Percentiles rank a stretch among this genome's conserved stretches.
Evolutionary conservation across 2,888 invertebrate genomes (phyloP).

Genomic region (Harmothoe impar): DNA sequence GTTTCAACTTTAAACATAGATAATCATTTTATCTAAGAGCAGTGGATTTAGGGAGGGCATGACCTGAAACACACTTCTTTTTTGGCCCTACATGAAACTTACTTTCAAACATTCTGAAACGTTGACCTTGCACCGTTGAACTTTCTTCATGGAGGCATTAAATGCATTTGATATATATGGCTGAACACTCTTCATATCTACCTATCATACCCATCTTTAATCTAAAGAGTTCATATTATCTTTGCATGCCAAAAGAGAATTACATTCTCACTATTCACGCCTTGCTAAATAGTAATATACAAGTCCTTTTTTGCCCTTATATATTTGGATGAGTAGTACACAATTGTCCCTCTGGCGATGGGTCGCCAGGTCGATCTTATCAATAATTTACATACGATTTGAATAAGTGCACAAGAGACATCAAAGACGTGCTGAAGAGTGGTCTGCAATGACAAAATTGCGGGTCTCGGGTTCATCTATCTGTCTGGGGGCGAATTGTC

Average conservation of each 20-base stretch:
- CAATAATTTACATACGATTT: not conserved
- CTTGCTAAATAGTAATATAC: not conserved
- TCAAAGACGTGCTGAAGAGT: not conserved
- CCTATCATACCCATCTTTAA: too few species aligned
- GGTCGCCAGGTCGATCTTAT: slow-evolving; percentile 10
- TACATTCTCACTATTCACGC: not conserved
- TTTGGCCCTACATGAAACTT: too few species aligned
- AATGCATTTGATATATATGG: too few species aligned
- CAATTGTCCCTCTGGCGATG: not conserved
- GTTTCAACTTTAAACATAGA: too few species aligned
- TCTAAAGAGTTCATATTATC: too few species aligned
- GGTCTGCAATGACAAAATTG: slow-evolving; percentile 18
- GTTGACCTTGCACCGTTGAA: too few species aligned
- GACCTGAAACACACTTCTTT: too few species aligned
- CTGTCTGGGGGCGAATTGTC: slow-evolving; percentile 21
- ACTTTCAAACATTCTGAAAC: too few species aligned
- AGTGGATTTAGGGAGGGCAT: too few species aligned
- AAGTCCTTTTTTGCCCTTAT: not conserved
- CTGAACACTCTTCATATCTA: too few species aligned
- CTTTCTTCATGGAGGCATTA: too few species aligned
- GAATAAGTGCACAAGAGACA: not conserved
- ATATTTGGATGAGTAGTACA: not conserved
- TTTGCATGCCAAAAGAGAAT: not conserved
- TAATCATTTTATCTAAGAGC: too few species aligned
- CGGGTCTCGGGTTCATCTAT: slow-evolving; percentile 43